phyloP scores from a whole-genome alignment of 2,113 vertebrate species.

The Perognathus longimembris region DNA sequence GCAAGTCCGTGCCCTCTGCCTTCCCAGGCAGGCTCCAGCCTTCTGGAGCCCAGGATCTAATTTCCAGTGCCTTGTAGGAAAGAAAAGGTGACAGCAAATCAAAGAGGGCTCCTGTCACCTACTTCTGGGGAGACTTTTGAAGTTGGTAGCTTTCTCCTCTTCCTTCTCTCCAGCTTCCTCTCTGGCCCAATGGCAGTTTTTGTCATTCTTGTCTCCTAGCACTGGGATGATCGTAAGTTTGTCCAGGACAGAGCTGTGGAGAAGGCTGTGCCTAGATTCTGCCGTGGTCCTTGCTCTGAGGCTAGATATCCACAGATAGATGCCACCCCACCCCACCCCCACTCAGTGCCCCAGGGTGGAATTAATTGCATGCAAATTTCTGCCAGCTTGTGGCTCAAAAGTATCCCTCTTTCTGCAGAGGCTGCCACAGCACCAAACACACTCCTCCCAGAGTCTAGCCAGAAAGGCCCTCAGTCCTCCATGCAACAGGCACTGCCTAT shows the following conservation, averaged over 20 bases:
- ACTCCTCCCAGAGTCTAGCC: background rate
- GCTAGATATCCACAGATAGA: background rate
- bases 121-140: conserved; percentile 7
- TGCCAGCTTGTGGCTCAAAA: background rate
- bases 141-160: background rate
- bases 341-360: background rate
- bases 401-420: background rate
- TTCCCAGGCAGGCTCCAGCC: background rate
- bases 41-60: conserved; percentile 81
- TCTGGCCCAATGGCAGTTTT: background rate
- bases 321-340: too few species aligned
- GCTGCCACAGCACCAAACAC: background rate
- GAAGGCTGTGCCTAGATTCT: background rate
- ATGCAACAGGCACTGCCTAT: background rate
- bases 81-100: conserved; percentile 82
- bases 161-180: background rate
- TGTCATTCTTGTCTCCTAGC: background rate
- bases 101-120: conserved; percentile 65
- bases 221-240: background rate
- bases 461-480: background rate
- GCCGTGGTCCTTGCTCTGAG: accelerated
- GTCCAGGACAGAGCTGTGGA: background rate
- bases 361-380: background rate
- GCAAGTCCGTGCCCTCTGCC: background rate
- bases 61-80: conserved; percentile 81